Evolutionary conservation across 2,113 vertebrate species (phyloP).

Genomic region (Tor tambroides): DNA sequence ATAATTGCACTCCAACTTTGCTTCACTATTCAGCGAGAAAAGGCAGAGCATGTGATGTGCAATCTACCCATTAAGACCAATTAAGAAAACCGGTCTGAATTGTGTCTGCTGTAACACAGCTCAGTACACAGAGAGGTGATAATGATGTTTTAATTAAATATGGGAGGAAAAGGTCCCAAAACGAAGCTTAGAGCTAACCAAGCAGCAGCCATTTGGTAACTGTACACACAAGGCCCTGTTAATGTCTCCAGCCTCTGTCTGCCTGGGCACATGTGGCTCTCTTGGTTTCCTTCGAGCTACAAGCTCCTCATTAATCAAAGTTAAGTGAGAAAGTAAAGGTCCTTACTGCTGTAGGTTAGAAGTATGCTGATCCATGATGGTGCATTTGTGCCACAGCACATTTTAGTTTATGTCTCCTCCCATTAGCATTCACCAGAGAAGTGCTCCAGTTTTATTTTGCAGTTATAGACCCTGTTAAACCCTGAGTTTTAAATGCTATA

Average conservation of each 20-base stretch:
- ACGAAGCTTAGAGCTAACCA: slow-evolving; percentile 87
- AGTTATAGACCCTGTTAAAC: not conserved
- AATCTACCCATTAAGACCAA: slow-evolving; percentile 81
- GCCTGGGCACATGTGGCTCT: slow-evolving; percentile 62
- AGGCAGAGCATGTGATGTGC: slow-evolving; percentile 70
- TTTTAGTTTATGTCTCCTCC: slow-evolving; percentile 32
- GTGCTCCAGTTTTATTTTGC: slow-evolving; percentile 19
- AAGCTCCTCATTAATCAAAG: slow-evolving; percentile 70
- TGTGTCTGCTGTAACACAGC: slow-evolving; percentile 78
- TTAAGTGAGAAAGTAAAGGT: slow-evolving; percentile 59
- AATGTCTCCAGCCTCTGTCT: slow-evolving; percentile 72
- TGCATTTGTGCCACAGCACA: slow-evolving; percentile 48
- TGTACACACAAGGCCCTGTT: slow-evolving; percentile 80
- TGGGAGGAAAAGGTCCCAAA: slow-evolving; percentile 87
- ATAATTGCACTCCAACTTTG: slow-evolving; percentile 51
- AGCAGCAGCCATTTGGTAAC: slow-evolving; percentile 84
- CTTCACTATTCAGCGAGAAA: slow-evolving; percentile 63
- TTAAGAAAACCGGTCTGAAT: slow-evolving; percentile 81
- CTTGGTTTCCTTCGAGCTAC: slow-evolving; percentile 71
- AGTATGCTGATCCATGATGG: slow-evolving; percentile 56
- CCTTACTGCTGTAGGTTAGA: slow-evolving; percentile 59
- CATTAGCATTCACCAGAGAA: not conserved
- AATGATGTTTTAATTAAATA: slow-evolving; percentile 93
- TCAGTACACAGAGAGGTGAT: slow-evolving; percentile 84
- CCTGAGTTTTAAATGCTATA: not conserved